phyloP scores from a whole-genome alignment of 2,113 vertebrate genomes.

The Callopanchax toddi region DNA sequence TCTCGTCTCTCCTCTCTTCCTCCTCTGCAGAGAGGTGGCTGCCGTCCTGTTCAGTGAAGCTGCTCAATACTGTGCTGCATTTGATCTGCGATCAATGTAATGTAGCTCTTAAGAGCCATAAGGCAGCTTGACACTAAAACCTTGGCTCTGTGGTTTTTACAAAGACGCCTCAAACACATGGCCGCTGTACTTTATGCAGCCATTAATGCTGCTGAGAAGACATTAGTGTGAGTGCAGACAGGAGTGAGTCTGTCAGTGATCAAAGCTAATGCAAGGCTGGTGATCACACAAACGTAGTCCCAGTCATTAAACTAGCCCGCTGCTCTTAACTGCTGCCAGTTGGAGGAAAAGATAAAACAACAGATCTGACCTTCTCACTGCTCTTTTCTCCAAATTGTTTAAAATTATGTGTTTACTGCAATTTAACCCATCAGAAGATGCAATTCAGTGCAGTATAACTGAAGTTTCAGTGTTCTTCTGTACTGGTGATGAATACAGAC shows the following conservation, averaged over 20 bases:
- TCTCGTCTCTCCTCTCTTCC: conserved; percentile 17
- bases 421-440: background rate
- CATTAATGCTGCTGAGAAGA: conserved; percentile 39
- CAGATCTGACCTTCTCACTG: background rate
- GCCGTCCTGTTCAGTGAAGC: conserved; percentile 21
- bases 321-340: conserved; percentile 20
- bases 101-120: conserved; percentile 16
- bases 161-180: conserved; percentile 15
- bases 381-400: conserved; percentile 5
- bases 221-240: conserved; percentile 24
- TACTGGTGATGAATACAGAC: background rate
- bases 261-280: conserved; percentile 30
- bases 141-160: conserved; percentile 21
- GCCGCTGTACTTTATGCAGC: background rate
- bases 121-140: conserved; percentile 6
- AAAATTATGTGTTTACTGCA: background rate
- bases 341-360: background rate
- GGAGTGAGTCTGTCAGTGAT: conserved; percentile 23
- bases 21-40: conserved; percentile 28
- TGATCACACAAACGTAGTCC: conserved; percentile 31
- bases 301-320: background rate
- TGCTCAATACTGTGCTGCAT: conserved; percentile 46
- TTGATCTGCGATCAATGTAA: conserved; percentile 51
- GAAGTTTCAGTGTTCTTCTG: background rate
- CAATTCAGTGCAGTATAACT: background rate